Percentiles rank a stretch among this genome's conserved stretches.
phyloP scores from a whole-genome alignment of 2,113 vertebrate species.

The Elachura formosa region DNA sequence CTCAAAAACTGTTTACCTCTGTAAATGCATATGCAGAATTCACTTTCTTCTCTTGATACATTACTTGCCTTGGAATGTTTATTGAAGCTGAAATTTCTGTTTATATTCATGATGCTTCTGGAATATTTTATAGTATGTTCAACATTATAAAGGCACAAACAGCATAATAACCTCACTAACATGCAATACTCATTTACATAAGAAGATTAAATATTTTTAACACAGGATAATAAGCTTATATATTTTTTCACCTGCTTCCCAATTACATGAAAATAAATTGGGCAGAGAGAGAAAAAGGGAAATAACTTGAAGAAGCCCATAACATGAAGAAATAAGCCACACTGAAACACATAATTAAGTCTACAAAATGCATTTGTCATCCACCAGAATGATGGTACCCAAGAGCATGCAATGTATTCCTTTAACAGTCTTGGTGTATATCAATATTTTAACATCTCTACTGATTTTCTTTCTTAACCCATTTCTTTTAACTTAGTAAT shows the following conservation, averaged over 20 bases:
- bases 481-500: not conserved
- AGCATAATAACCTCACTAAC: not conserved
- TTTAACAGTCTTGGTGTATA: not conserved
- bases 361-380: not conserved
- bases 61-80: not conserved
- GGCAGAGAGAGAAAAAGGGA: not conserved
- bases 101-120: not conserved
- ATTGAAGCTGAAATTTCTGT: not conserved
- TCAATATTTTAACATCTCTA: not conserved
- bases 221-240: not conserved
- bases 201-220: not conserved
- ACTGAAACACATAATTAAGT: not conserved
- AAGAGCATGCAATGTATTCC: not conserved
- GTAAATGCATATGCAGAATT: not conserved
- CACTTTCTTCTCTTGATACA: not conserved
- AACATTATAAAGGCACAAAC: not conserved
- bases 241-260: not conserved
- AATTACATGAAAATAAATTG: not conserved
- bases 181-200: not conserved
- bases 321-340: not conserved
- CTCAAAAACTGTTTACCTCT: not conserved
- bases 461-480: not conserved
- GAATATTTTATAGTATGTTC: not conserved
- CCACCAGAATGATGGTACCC: not conserved
- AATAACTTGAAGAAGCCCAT: not conserved